Percentiles rank a stretch among this genome's conserved stretches.
phyloP scores from a whole-genome alignment of 1,140 invertebrate genomes.

The Solenopsis invicta region DNA sequence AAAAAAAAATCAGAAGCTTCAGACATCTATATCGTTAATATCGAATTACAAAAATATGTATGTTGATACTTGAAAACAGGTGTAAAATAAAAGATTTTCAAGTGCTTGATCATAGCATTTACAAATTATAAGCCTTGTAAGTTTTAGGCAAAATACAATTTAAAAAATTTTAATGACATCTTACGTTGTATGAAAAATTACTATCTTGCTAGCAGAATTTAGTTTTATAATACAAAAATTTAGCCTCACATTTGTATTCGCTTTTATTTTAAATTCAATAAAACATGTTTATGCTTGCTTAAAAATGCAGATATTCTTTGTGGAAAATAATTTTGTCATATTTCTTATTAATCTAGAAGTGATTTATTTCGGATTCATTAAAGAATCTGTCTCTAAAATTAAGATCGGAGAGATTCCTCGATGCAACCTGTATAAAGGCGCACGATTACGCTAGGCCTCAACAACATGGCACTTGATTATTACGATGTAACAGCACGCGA shows the following conservation, averaged over 20 bases:
- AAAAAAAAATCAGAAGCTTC: not conserved
- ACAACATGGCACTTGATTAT: constrained; percentile 11
- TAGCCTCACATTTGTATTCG: not conserved
- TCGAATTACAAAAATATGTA: not conserved
- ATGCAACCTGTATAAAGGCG: not conserved
- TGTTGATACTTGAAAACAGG: not conserved
- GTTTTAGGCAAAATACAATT: not conserved
- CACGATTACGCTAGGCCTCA: not conserved
- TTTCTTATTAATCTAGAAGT: not conserved
- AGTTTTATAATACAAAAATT: not conserved
- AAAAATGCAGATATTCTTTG: not conserved
- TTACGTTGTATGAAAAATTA: not conserved
- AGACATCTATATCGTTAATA: not conserved
- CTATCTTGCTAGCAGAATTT: not conserved
- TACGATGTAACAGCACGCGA: not conserved
- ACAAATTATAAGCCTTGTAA: not conserved
- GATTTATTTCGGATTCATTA: not conserved
- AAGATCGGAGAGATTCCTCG: constrained; percentile 3
- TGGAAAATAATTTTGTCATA: not conserved
- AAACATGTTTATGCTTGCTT: not conserved
- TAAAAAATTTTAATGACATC: not conserved
- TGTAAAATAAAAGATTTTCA: not conserved
- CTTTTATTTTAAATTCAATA: constrained; percentile 1
- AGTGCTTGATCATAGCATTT: not conserved
- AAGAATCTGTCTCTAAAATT: not conserved